Base-by-base conservation (phyloP, 2,888 invertebrate genomes). In the Apocheima hispidaria region DNA sequence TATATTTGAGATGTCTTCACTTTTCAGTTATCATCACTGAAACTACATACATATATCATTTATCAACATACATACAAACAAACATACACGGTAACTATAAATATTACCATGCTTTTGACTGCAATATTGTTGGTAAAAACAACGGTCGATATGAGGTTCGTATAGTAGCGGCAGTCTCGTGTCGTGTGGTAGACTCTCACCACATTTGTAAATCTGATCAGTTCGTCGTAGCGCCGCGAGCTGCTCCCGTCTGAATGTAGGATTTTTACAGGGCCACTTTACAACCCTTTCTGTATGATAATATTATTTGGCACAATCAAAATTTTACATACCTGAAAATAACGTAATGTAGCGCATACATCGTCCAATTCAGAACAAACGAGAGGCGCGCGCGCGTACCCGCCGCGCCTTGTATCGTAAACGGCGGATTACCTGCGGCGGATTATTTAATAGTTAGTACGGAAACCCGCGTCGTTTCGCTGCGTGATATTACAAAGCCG, bases 221-320 rank as follows among this genome's bases (percentile, higher is more conserved):
- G 36, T n/a, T 10, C 18, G 26, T 12, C 43, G 35, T 33, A 38
- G 33, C 23, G 51, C 21, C 9, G 26, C 28, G 9, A 30, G 28
- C 33, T 44, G 23, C 35, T 28, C 20, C 12, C 20, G 21, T 35
- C 38, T 16, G 38, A 23, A 44, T 44, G 43, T 53, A 40, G 33
- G 46, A 59, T 46, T 60, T 58, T 52, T 50, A 54, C 58, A 33
- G 16, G 52, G 30, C 38, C 38, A 48, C 59, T 60, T 63, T 60
- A 64, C 60, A 51, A 51, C 63, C 59, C 60, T 61, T 55, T 60
- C 41, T 60, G 60, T 55, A 65, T 63, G 65, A 64, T 68, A 64
- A 68, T 64, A 58, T 61, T 57, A 63, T 66, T 66, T 60, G 62
- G 36, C 63, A 41, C 64, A 56, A 66, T 66, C 69, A 65, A 60